Conservation (phyloP, 2,113 vertebrate species). For the Strix uralensis region DNA sequence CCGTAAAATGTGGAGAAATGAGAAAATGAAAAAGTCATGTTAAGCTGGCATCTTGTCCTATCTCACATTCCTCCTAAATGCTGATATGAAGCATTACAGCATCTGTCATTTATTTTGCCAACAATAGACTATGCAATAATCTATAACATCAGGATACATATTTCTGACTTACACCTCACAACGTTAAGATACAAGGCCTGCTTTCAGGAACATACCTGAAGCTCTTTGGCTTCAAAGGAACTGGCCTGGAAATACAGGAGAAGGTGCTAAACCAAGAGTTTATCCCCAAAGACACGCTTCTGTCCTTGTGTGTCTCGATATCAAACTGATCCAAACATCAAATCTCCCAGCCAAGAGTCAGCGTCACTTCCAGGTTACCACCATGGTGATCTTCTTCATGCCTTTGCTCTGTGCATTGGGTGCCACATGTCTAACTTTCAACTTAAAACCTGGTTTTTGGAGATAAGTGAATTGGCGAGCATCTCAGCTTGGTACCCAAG, state of each 20-base stretch:
- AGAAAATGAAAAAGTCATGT: not conserved
- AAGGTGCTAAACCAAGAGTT: not conserved
- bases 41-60: not conserved
- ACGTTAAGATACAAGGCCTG: not conserved
- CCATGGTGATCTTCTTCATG: accelerated
- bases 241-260: not conserved
- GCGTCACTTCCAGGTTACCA: not conserved
- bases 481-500: not conserved
- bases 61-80: not conserved
- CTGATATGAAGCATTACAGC: not conserved
- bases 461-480: accelerated
- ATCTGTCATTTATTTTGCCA: not conserved
- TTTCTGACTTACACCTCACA: not conserved
- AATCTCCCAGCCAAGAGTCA: not conserved
- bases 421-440: not conserved
- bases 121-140: not conserved
- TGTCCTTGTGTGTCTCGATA: not conserved
- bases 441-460: not conserved
- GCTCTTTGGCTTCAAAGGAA: not conserved
- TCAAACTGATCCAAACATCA: not conserved
- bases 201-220: not conserved
- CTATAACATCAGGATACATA: not conserved
- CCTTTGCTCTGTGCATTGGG: not conserved
- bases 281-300: not conserved
- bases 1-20: not conserved